Evolutionary conservation across 64 coral and sea anemone genomes (phyloP), one percentile per base, ranked within the genome.

Genomic region (Dendronephthya gigantea): DNA sequence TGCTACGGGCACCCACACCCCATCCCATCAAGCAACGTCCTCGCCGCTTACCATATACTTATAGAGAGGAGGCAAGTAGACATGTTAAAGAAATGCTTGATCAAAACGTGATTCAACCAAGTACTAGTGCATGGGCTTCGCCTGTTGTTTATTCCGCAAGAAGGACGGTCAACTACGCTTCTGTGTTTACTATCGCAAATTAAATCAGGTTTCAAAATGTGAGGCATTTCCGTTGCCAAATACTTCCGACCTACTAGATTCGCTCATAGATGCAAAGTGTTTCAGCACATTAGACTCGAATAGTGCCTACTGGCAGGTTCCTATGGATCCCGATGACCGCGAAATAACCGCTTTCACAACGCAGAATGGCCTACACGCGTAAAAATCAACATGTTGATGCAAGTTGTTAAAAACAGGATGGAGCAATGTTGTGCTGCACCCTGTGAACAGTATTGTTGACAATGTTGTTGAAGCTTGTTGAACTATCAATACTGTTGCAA

Each of bases 241-340:
- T 2, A 84, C 69, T 37, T 35, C 38, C 39, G 69, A 82, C 36
- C n/a, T 90, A 32, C 56, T 90, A 41, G 88, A 85, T 74, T 43
- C 36, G 34, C 30, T 84, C 17, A 11, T 16, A 11, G 16, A 0
- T 5, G 88, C 23, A 1, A 75, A 49, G 75, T 16, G 50, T 5
- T 84, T 90, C 51, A 22, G 17, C 15, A 19, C 30, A 22, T 70
- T 25, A 47, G 88, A 90, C 38, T 32, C 75, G 5, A 39, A n/a
- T 1, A 90, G 83, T 34, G 88, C 58, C 22, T 84, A 84, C 47
- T 90, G 88, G 88, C 83, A 84, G 34, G 65, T 85, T 49, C 39
- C 82, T 23, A 16, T 90, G 1, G 4, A 43, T 19, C 39, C 23
- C 16, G 19, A 84, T 27, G 83, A 85, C 56, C 59, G 33, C 7